Base-by-base conservation (phyloP, 1,140 invertebrate species). In the Laupala kohalensis region DNA sequence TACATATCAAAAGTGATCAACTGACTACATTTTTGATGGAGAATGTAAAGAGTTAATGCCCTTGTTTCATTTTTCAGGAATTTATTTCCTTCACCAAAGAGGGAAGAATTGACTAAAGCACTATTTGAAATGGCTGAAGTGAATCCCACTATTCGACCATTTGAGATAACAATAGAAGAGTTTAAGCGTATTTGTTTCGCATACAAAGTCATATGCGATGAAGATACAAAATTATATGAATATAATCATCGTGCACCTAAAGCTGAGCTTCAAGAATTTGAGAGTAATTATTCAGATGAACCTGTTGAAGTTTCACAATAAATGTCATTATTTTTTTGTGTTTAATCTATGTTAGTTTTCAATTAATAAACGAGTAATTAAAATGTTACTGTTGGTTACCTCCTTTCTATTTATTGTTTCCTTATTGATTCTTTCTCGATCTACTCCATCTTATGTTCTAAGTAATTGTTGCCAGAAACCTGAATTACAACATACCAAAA, bases 111-210 rank as follows among this genome's bases (percentile, higher is more conserved):
- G 28, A 85, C 85, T 6, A 72, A 84, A 5, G 84, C 87, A 76
- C 85, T 97, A 80, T 89, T 90, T 73, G 82, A 88, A 74, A 78
- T 88, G 28, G 87, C 93, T 25, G 89, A 91, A 64, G 81, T 98
- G 0, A 83, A 93, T 77, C 89, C 89, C 19, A 81, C 82, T 5
- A 83, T 84, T 12, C 83, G 87, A 76, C 85, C 94, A 0, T 89
- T 85, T 75, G 82, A 92, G 78, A 80, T 96, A 12, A 85, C 87
- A 0, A 88, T 94, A 69, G 87, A 89, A 70, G 93, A 98, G 77
- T 90, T 95, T 78, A 82, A 86, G 15, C 83, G 88, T 74, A 77
- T 98, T 19, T 91, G 90, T 74, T 83, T 88, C 74, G 89, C 89
- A 5, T 98, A 97, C 77, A 83, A 85, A 72, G 83, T 87, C 72